Base-by-base conservation (phyloP, 2,888 invertebrate genomes). In the Arrhopalites spinosus region DNA sequence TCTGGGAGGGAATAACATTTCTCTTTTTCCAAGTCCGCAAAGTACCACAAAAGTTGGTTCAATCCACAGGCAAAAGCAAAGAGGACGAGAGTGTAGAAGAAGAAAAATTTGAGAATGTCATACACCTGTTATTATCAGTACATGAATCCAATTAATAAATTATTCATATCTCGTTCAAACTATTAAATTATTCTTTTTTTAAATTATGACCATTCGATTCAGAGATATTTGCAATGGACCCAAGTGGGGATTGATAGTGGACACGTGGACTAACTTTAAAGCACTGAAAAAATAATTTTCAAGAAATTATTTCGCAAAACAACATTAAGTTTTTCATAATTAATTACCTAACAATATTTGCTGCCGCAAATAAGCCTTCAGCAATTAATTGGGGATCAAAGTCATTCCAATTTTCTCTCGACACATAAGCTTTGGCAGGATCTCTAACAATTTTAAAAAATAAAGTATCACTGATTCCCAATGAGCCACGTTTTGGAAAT, bases 331-430 rank as follows among this genome's bases (percentile, higher is more conserved):
- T 45, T 53, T 53, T 53, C n/a, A n/a, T 53, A 20, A 53, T 2
- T 36, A 36, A 36, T 36, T 36, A 66, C 66, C 66, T 66, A 25
- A 66, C 36, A 45, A 66, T 66, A 45, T 66, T 66, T 43, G 66
- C 66, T 11, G 66, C 66, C n/a, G 98, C 98, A 87, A 98, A 98
- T 73, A 98, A 90, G 45, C 96, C 96, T 87, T 96, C 96, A 30
- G 96, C 95, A 80, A 93, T 93, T 83, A 98, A 89, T 92, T 97
- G 98, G 25, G 98, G 98, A 86, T 98, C 98, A 94, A 96, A 98
- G 8, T 97, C 93, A 86, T 98, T 96, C 98, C 98, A 98, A 82
- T 95, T 87, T 83, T 94, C 93, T 29, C 96, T 88, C 0, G 93
- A 91, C 29, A 93, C 90, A 83, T 88, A 92, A 29, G 80, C 74